Evolutionary conservation across 2,113 vertebrate species (phyloP).

Genomic region (Ranitomeya variabilis): DNA sequence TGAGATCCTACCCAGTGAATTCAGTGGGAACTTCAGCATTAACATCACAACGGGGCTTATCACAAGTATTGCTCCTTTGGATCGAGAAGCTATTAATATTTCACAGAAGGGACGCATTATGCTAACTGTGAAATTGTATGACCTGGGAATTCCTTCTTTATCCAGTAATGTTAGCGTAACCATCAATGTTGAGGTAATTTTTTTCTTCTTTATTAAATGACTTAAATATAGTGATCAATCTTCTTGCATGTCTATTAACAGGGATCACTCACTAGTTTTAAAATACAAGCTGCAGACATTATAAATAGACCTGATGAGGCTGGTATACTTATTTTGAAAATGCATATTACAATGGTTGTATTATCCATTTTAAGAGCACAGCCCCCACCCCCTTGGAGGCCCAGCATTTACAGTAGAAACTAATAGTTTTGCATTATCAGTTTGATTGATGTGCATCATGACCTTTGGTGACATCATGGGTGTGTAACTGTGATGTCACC

Average conservation of each 20-base stretch:
- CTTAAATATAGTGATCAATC: background rate
- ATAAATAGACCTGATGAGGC: too few species aligned
- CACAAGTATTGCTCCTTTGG: constrained; percentile 70
- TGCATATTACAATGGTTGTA: too few species aligned
- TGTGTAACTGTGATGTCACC: too few species aligned
- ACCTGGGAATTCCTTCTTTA: constrained; percentile 70
- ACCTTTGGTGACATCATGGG: too few species aligned
- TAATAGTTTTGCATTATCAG: too few species aligned
- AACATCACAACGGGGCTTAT: constrained; percentile 68
- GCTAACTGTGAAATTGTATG: constrained; percentile 77
- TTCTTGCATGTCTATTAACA: background rate
- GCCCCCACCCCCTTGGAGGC: too few species aligned
- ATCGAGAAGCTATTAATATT: constrained; percentile 78
- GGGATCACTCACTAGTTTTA: too few species aligned
- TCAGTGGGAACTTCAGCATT: constrained; percentile 85
- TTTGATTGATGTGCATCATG: too few species aligned
- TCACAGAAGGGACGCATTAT: constrained; percentile 70
- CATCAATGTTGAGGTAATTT: constrained; percentile 81
- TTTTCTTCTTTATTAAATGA: background rate
- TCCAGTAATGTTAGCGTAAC: constrained; percentile 68
- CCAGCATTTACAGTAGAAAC: too few species aligned
- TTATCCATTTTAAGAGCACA: too few species aligned
- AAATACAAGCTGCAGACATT: too few species aligned
- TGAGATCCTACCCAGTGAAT: constrained; percentile 68
- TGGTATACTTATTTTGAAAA: too few species aligned